Conservation (phyloP, 2,113 vertebrate genomes). For the Antigone vipio region DNA sequence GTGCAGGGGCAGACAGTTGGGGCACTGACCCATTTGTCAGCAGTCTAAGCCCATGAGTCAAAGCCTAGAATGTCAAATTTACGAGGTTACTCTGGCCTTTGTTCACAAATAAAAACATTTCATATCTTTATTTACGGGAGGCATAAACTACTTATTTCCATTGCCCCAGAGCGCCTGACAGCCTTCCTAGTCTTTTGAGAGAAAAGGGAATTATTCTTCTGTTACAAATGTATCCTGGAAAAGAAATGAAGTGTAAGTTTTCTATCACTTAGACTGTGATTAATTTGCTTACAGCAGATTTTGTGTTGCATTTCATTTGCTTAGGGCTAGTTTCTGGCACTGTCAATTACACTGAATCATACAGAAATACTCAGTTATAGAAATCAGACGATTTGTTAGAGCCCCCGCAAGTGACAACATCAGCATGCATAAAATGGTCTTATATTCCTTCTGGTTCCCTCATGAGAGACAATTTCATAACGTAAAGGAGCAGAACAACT, state of each 20-base stretch:
- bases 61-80: conserved; percentile 4
- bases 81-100: background rate
- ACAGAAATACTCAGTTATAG: conserved; percentile 27
- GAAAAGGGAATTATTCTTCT: conserved; percentile 39
- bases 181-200: conserved; percentile 11
- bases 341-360: conserved; percentile 45
- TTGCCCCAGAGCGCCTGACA: background rate
- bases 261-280: conserved; percentile 54
- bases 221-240: conserved; percentile 24
- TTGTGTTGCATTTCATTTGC: conserved; percentile 45
- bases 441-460: background rate
- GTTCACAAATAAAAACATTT: conserved; percentile 25
- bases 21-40: background rate
- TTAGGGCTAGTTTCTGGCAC: conserved; percentile 51
- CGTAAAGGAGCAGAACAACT: background rate
- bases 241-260: conserved; percentile 42
- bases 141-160: conserved; percentile 36
- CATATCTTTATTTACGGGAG: conserved; percentile 30
- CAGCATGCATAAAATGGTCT: background rate
- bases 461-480: background rate
- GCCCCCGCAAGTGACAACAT: background rate
- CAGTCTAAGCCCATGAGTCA: background rate
- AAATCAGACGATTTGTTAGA: conserved; percentile 26
- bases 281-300: conserved; percentile 55
- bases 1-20: background rate